phyloP scores from a whole-genome alignment of 1,140 invertebrate species.

The Bombus waltoni region DNA sequence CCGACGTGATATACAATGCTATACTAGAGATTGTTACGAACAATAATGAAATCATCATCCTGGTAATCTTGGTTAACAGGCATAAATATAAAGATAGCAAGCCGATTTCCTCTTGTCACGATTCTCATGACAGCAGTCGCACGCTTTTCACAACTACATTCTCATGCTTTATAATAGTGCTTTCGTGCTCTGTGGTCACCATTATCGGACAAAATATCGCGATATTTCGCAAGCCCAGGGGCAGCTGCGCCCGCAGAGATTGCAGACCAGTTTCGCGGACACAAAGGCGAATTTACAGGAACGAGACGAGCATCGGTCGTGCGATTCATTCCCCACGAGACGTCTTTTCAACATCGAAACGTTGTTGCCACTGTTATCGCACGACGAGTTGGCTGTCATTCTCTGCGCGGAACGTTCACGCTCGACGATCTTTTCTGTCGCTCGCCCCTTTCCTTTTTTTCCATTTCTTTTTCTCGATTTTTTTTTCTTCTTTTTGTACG shows the following conservation, averaged over 20 bases:
- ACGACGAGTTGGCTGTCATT: background rate
- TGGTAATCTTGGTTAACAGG: conserved; percentile 28
- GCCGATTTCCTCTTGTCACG: background rate
- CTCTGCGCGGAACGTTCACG: background rate
- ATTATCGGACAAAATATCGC: conserved; percentile 55
- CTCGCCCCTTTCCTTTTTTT: background rate
- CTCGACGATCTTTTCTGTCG: background rate
- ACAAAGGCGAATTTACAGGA: conserved; percentile 52
- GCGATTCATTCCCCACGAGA: conserved; percentile 44
- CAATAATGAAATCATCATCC: background rate
- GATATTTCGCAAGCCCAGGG: conserved; percentile 52
- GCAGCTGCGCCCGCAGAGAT: conserved; percentile 50
- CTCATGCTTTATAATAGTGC: background rate
- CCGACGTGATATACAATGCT: background rate
- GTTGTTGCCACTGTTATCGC: conserved; percentile 7
- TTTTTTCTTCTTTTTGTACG: too few species aligned
- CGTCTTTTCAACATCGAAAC: conserved; percentile 39
- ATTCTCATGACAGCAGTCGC: conserved; percentile 11
- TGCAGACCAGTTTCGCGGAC: conserved; percentile 30
- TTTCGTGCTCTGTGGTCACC: conserved; percentile 15
- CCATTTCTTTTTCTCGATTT: background rate
- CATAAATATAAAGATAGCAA: conserved; percentile 22
- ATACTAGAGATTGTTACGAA: background rate
- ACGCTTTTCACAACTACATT: conserved; percentile 36
- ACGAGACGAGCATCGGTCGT: conserved; percentile 17